Base-by-base conservation (phyloP, 2,113 vertebrate genomes). In the Cairina moschata region DNA sequence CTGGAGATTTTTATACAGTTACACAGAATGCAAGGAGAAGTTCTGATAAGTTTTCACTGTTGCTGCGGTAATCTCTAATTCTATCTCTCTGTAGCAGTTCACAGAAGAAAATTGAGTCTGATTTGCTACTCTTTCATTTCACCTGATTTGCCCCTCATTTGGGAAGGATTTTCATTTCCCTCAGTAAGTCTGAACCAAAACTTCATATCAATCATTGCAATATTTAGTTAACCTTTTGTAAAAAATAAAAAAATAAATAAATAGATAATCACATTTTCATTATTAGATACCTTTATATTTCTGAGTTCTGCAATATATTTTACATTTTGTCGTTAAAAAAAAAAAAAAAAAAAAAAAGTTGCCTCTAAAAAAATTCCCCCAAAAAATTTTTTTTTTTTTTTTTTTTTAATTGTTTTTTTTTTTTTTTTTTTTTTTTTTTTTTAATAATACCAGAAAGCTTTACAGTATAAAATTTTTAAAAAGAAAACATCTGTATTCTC, bases 1-100 rank as follows among this genome's bases (percentile, higher is more conserved):
- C 74, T 86, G 68, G 38, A 69, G 90, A 93, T 94, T 96, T 96
- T 94, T 60, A 60, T 65, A 78, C 17, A 59, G 67, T 84, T 66
- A 76, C 71, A 91, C 29, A 88, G 65, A 59, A 90, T 40, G 32
- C 21, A 63, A 80, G 82, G 38, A 56, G 88, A 79, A 82, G 46
- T 88, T 86, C 62, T 92, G 85, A 68, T 54, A 96, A 76, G 21
- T 87, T 92, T 88, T 80, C 26, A 11, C 56, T 80, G 38, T 54
- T 94, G 34, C 62, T 90, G n/a, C 72, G 21, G 52, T 88, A 91
- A 79, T 97, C 91, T 86, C 26, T 40, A 75, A 56, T 80, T 97
- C 80, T 86, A 23, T 93, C 73, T 90, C 69, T 90, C 69, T 90
- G 13, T 91, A 54, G 74, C 81, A 80, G 55, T 73, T 88, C 74